Conservation (phyloP, 2,113 vertebrate species). For the Raja brachyura region DNA sequence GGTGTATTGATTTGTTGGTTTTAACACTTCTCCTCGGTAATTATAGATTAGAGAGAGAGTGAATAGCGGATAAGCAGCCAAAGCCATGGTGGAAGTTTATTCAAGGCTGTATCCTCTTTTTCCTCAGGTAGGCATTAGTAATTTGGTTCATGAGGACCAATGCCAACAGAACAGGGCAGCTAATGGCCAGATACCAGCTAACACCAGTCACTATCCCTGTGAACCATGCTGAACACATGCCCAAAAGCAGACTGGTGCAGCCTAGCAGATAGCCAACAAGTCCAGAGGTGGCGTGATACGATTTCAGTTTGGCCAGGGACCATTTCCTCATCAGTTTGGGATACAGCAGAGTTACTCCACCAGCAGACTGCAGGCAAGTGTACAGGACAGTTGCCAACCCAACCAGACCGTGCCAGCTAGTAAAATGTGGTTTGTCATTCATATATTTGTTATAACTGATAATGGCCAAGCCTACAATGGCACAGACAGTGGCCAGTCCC, state of each 20-base stretch:
- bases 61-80: background rate
- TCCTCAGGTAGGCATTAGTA: slow-evolving; percentile 78
- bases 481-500: slow-evolving; percentile 65
- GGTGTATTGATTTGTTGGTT: background rate
- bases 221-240: slow-evolving; percentile 85
- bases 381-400: slow-evolving; percentile 72
- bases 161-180: slow-evolving; percentile 70
- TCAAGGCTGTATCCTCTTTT: slow-evolving; percentile 80
- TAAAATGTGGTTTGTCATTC: slow-evolving; percentile 75
- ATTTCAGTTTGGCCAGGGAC: slow-evolving; percentile 82
- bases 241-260: slow-evolving; percentile 73
- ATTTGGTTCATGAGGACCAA: slow-evolving; percentile 90
- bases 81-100: background rate
- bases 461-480: slow-evolving; percentile 65
- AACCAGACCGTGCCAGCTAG: slow-evolving; percentile 77
- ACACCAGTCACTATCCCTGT: slow-evolving; percentile 55
- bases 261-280: slow-evolving; percentile 80
- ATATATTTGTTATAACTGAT: slow-evolving; percentile 81
- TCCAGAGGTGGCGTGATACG: slow-evolving; percentile 82
- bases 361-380: slow-evolving; percentile 61
- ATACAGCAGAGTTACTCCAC: slow-evolving; percentile 71
- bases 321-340: slow-evolving; percentile 77
- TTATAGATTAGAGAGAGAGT: background rate
- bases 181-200: slow-evolving; percentile 72
- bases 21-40: background rate